Conservation (phyloP, 64 coral and sea anemone species). For the Porites australiensis region DNA sequence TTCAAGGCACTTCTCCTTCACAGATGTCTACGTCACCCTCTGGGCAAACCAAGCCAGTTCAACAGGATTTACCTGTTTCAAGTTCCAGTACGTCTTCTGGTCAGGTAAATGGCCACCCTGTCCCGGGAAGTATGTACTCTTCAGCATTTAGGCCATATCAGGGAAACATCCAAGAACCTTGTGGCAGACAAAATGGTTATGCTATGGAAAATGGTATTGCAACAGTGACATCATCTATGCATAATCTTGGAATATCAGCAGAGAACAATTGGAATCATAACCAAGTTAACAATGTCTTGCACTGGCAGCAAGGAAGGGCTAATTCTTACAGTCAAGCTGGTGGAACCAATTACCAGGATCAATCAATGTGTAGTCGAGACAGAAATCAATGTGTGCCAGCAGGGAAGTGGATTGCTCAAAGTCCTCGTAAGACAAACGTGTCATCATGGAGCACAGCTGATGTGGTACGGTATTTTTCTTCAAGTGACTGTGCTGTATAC, state of each 20-base stretch:
- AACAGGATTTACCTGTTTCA: background rate
- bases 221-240: background rate
- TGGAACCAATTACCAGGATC: background rate
- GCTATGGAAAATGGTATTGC: slow-evolving; percentile 9
- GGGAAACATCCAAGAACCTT: background rate
- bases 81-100: background rate
- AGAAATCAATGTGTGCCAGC: background rate
- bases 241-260: background rate
- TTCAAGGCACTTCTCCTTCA: background rate
- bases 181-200: background rate
- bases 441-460: slow-evolving; percentile 45
- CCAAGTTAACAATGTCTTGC: background rate
- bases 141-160: slow-evolving; percentile 17
- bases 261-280: background rate
- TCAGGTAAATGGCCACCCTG: background rate
- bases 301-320: too few relatives aligned
- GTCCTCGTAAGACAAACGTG: background rate
- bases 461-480: slow-evolving; percentile 50
- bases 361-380: background rate
- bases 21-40: background rate
- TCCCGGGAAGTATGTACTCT: background rate
- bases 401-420: background rate
- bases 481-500: slow-evolving; percentile 42
- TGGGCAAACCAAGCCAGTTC: background rate
- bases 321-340: background rate